Base-by-base conservation (phyloP, 2,888 invertebrate species). In the Folsomia manolachei region DNA sequence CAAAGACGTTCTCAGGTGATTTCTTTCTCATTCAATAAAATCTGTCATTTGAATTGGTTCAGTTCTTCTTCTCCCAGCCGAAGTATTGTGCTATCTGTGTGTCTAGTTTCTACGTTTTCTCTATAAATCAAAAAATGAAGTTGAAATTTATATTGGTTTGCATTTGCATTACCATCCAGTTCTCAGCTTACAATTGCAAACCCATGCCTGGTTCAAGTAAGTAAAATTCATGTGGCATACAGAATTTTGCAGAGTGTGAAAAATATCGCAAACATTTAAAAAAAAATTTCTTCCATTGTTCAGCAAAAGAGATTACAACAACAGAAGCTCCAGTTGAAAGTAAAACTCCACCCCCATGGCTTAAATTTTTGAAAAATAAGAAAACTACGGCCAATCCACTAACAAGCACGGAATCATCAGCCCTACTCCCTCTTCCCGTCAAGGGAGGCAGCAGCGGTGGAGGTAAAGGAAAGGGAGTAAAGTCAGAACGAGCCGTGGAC, bases 301-400 rank as follows among this genome's bases (percentile, higher is more conserved):
- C n/a, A n/a, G n/a, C n/a, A n/a, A n/a, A n/a, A n/a, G n/a, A n/a
- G n/a, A n/a, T n/a, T n/a, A n/a, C 39, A 39, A 39, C 39, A 4
- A 39, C 39, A 9, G 39, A 39, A 14, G 7, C 14, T 14, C 25
- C 63, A 4, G 62, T 27, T 21, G 71, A 68, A 24, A 66, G 66
- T 1, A 69, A 70, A 51, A 71, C 73, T 1, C 62, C 27, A 4
- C 26, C 52, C 14, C 72, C 72, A 62, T 66, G 65, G 65, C 24
- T 66, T 9, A 39, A 25, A n/a, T 66, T 66, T 51, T 23, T 66
- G 23, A 66, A 66, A 27, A 39, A 66, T 21, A 66, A 66, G 21
- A 66, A 66, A 24, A 24, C 52, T 1, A 52, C 25, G 2, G 2
- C 24, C 2, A 24, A 9, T 7, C 25, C 70, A 66, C 19, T 39